These are phyloP conservation scores for Nematostella vectensis DNA, from an alignment of 92 coral and sea anemone species.

Conservation along the genomic window DNA sequence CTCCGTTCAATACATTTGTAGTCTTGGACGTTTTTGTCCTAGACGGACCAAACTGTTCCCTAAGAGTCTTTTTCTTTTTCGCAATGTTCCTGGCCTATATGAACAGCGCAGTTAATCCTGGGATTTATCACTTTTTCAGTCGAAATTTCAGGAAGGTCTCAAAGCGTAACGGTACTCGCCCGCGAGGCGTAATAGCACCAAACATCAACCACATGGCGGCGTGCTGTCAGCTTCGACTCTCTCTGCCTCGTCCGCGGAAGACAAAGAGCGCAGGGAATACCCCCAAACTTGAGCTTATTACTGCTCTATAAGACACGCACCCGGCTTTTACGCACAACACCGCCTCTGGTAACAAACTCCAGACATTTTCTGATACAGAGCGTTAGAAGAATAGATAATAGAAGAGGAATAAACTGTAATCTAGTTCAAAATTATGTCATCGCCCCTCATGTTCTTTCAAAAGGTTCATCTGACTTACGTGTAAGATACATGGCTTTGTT, in stretches of 20 bases:
- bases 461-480: too few relatives aligned
- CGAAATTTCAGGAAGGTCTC: conserved; percentile 32
- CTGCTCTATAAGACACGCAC: too few relatives aligned
- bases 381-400: too few relatives aligned
- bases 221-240: not conserved
- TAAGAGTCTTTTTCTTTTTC: conserved; percentile 11
- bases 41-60: conserved; percentile 10
- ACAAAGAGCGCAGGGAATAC: not conserved
- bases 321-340: too few relatives aligned
- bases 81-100: conserved; percentile 21
- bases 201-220: too few relatives aligned
- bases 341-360: too few relatives aligned
- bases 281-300: not conserved
- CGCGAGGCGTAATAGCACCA: conserved; percentile 15
- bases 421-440: too few relatives aligned
- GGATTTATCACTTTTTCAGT: conserved; percentile 24
- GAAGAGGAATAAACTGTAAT: too few relatives aligned
- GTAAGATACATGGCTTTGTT: too few relatives aligned
- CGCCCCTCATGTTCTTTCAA: too few relatives aligned
- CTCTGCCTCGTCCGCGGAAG: not conserved
- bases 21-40: conserved; percentile 14
- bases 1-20: conserved; percentile 35
- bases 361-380: too few relatives aligned
- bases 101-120: conserved; percentile 27
- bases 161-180: conserved; percentile 17